phyloP scores from a whole-genome alignment of 1,140 invertebrate genomes.

The Luehdorfia chinensis region DNA sequence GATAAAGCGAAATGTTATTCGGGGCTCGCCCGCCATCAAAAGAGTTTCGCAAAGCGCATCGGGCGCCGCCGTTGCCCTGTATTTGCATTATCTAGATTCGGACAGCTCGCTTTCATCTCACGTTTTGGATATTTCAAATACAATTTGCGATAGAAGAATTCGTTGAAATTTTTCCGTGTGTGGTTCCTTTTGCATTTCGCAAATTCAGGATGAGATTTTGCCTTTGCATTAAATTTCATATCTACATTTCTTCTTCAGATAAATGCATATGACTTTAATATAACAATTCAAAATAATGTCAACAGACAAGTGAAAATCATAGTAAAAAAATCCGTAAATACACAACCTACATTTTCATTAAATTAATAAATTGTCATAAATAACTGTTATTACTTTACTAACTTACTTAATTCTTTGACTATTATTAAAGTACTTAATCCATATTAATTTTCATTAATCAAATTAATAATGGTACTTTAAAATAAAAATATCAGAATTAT shows the following conservation, averaged over 20 bases:
- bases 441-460: too few relatives aligned
- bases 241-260: neutral
- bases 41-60: slow-evolving; percentile 21
- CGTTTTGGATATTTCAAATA: slow-evolving; percentile 65
- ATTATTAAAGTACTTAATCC: too few relatives aligned
- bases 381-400: too few relatives aligned
- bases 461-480: too few relatives aligned
- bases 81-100: slow-evolving; percentile 65
- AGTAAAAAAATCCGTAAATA: too few relatives aligned
- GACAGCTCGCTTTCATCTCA: slow-evolving; percentile 55
- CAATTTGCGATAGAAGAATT: slow-evolving; percentile 60
- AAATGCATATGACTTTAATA: too few relatives aligned
- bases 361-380: too few relatives aligned
- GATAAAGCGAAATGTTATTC: slow-evolving; percentile 32
- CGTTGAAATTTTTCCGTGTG: slow-evolving; percentile 38
- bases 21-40: slow-evolving; percentile 23
- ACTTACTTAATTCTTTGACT: too few relatives aligned
- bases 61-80: slow-evolving; percentile 24
- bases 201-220: slow-evolving; percentile 31
- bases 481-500: too few relatives aligned
- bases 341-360: too few relatives aligned
- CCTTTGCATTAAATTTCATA: slow-evolving; percentile 7
- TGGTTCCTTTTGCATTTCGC: slow-evolving; percentile 39
- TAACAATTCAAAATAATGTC: too few relatives aligned
- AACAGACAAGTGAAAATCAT: too few relatives aligned